A percentile compares a stretch with the other conserved stretches of the same genome.
These are phyloP conservation scores for Limnephilus auricula DNA, from an alignment of 2,888 invertebrate genomes.

Conservation along the genomic window DNA sequence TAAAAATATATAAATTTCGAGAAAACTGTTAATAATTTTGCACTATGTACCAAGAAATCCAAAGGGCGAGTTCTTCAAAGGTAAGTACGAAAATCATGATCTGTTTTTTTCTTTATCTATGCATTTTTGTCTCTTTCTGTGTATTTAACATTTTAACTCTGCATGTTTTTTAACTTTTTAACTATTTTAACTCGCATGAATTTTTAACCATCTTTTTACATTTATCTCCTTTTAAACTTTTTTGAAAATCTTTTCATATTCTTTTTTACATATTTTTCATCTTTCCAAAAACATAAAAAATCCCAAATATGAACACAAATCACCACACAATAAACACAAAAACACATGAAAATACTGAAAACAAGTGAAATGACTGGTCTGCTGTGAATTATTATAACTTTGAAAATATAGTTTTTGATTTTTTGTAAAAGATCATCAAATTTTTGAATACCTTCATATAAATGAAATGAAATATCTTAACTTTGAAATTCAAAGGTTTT, in stretches of 20 bases:
- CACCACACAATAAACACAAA: slow-evolving; percentile 60
- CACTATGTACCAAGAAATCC: background rate
- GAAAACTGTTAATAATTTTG: background rate
- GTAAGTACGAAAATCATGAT: slow-evolving; percentile 3
- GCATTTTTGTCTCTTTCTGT: slow-evolving; percentile 37
- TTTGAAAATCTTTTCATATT: slow-evolving; percentile 51
- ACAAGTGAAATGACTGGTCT: slow-evolving; percentile 38
- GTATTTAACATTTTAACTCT: slow-evolving; percentile 67
- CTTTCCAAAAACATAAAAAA: slow-evolving; percentile 61
- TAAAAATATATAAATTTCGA: background rate
- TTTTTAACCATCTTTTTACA: slow-evolving; percentile 67
- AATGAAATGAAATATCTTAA: background rate
- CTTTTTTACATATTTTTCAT: background rate
- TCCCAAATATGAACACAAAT: slow-evolving; percentile 27
- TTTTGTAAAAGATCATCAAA: slow-evolving; percentile 6
- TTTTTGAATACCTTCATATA: background rate
- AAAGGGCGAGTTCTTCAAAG: background rate
- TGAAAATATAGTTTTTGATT: background rate
- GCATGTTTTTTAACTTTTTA: slow-evolving; percentile 67
- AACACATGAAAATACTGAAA: slow-evolving; percentile 38
- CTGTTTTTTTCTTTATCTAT: slow-evolving; percentile 30
- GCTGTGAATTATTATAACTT: slow-evolving; percentile 13
- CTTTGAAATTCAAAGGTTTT: background rate
- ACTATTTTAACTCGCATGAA: slow-evolving; percentile 66
- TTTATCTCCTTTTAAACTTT: slow-evolving; percentile 58